Percentiles rank a stretch among this genome's conserved stretches.
Conservation (phyloP, 2,888 invertebrate genomes). For the Melipona beecheii region DNA sequence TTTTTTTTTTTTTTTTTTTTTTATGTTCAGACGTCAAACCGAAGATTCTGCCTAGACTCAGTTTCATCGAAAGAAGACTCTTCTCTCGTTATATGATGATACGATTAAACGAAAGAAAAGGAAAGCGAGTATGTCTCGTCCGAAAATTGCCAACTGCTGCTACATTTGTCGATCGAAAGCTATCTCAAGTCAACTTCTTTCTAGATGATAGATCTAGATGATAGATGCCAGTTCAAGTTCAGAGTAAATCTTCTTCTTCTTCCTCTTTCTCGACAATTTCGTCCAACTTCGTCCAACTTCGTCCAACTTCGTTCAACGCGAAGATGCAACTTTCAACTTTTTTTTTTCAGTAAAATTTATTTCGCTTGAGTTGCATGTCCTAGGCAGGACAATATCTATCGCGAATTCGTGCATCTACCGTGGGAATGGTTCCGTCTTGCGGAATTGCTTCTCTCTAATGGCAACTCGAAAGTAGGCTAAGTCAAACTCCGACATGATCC, state of each 20-base stretch:
- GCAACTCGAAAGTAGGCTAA: constrained; percentile 42
- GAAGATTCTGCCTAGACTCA: background rate
- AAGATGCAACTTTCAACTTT: no score
- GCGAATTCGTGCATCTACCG: background rate
- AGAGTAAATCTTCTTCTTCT: no score
- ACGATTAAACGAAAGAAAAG: background rate
- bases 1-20: background rate
- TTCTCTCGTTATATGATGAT: background rate
- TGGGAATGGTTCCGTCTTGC: constrained; percentile 11
- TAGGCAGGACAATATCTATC: constrained; percentile 8
- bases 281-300: no score
- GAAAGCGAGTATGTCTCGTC: no score
- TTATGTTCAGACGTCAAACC: background rate
- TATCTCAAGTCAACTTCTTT: no score
- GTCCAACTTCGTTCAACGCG: no score
- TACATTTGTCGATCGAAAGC: no score
- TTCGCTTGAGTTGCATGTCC: constrained; percentile 13
- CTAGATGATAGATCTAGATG: no score
- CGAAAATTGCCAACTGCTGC: no score
- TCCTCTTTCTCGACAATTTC: no score
- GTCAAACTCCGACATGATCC: constrained; percentile 4
- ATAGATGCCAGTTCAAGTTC: no score
- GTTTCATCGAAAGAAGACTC: background rate
- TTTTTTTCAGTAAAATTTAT: background rate
- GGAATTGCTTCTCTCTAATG: background rate